Percentiles rank a stretch among this genome's conserved stretches.
These are phyloP conservation scores for Nylanderia fulva DNA, from an alignment of 1,140 invertebrate genomes.

Conservation along the genomic window DNA sequence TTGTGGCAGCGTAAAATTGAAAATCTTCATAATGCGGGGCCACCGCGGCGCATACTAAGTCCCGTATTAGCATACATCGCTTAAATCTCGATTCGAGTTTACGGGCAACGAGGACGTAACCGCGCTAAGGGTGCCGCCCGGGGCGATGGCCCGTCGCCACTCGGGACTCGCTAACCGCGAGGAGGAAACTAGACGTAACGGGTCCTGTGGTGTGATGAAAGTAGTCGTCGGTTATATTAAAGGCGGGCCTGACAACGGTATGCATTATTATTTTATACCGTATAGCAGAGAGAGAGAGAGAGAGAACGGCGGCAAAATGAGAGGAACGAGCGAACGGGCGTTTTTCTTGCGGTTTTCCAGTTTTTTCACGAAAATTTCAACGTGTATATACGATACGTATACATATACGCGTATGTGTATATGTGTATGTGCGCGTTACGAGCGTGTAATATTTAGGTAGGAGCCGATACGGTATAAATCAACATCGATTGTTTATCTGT, in stretches of 20 bases:
- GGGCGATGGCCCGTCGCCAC: constrained; percentile 26
- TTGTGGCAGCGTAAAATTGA: constrained; percentile 74
- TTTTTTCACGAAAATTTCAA: constrained; percentile 31
- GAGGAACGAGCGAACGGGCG: background rate
- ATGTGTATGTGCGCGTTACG: background rate
- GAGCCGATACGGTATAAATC: constrained; percentile 54
- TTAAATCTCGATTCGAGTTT: constrained; percentile 77
- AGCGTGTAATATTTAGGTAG: constrained; percentile 56
- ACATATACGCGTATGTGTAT: background rate
- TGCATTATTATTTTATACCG: constrained; percentile 40
- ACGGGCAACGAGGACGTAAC: constrained; percentile 56
- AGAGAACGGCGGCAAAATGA: no score
- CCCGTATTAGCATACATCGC: constrained; percentile 77
- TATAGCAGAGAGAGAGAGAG: no score
- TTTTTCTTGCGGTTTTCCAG: constrained; percentile 21
- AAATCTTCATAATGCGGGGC: constrained; percentile 76
- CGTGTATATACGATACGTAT: no score
- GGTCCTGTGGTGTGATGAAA: constrained; percentile 1
- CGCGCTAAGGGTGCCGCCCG: constrained; percentile 23
- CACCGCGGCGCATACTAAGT: constrained; percentile 75
- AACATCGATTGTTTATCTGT: constrained; percentile 60
- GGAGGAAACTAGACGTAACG: constrained; percentile 32
- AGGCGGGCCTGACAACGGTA: background rate
- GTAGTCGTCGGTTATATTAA: constrained; percentile 16
- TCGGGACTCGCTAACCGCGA: constrained; percentile 8